Evolutionary conservation across 2,797 vertebrate species (phyloP), one percentile per base, ranked within the genome.

Genomic region (Anguilla obscura): DNA sequence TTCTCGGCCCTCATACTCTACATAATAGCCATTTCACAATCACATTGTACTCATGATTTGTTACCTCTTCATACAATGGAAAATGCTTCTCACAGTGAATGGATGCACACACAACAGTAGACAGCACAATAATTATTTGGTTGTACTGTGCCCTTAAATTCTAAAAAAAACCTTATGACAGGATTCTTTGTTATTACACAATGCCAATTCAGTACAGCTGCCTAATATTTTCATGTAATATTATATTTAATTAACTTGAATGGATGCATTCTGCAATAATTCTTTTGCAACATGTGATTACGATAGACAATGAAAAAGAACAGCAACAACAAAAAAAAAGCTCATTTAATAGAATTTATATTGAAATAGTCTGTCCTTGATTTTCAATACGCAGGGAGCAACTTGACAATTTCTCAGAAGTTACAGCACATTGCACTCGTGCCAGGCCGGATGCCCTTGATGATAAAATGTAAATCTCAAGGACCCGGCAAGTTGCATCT

Each of bases 401-500:
- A 89, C 84, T 88, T 89, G 91, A 87, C 92, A 89, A 80, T 87
- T 90, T 93, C 93, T 94, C 94, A 93, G 92, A 93, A 92, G 92
- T 91, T 92, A 90, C 92, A 94, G 92, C 92, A 87, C 92, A 94
- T 92, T 93, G 86, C 88, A 83, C 45, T 86, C 52, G 54, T 87
- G 87, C 88, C 86, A 74, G 18, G 79, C 84, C n/a, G 52, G 93
- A 90, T 90, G 94, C 92, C 95, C 95, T 96, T 96, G 95, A 95
- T 94, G 95, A 95, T 95, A 95, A 96, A 96, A 96, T 96, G 95
- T 95, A 96, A 96, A 96, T 96, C 95, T 93, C 95, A 96, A 95
- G 95, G 96, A 95, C 93, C 86, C 92, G 94, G 93, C 93, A 93
- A 92, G 94, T 93, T 94, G 94, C 94, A 95, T 93, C 93, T 92